phyloP scores from a whole-genome alignment of 2,113 vertebrate species.

The Chaetops frenatus region DNA sequence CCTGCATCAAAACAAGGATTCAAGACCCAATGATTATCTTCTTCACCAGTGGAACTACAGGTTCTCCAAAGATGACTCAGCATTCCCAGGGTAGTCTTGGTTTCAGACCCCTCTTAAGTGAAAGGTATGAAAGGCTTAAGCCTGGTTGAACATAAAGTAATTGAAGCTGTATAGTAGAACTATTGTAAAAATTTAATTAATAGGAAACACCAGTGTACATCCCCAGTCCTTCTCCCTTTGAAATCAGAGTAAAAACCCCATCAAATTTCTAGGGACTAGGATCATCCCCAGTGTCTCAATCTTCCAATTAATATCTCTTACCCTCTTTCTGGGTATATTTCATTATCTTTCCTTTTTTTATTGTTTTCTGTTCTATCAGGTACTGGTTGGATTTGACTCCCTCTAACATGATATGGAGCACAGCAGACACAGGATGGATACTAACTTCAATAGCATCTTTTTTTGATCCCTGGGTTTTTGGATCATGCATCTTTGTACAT shows the following conservation, averaged over 20 bases:
- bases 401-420: slow-evolving; percentile 70
- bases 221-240: not conserved
- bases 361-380: not conserved
- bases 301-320: not conserved
- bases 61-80: slow-evolving; percentile 79
- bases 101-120: slow-evolving; percentile 67
- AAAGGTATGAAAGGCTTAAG: slow-evolving; percentile 59
- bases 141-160: not conserved
- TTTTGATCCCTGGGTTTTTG: slow-evolving; percentile 77
- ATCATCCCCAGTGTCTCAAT: not conserved
- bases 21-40: slow-evolving; percentile 76
- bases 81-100: slow-evolving; percentile 60
- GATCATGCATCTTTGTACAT: slow-evolving; percentile 75
- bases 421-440: slow-evolving; percentile 82
- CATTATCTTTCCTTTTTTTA: not conserved
- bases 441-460: slow-evolving; percentile 57
- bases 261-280: not conserved
- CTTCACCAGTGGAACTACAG: slow-evolving; percentile 86
- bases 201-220: not conserved
- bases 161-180: not conserved
- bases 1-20: slow-evolving; percentile 73
- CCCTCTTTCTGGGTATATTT: not conserved
- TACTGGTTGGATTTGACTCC: slow-evolving; percentile 73
- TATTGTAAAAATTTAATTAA: not conserved
- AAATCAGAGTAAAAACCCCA: not conserved